phyloP scores from a whole-genome alignment of 2,797 vertebrate species.

The Muraenolepis orangiensis region DNA sequence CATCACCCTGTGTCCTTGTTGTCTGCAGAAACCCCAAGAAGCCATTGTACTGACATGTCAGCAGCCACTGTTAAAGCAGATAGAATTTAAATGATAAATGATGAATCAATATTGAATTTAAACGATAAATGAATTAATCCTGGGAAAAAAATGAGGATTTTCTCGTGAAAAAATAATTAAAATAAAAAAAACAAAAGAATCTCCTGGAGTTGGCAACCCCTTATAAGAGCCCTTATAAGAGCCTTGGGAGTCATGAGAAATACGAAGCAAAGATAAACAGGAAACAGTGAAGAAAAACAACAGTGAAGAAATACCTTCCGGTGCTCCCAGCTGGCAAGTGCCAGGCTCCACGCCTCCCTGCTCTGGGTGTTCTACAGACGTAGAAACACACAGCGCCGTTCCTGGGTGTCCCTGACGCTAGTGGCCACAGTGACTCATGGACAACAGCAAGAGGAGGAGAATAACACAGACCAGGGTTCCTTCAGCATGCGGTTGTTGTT shows the following conservation, averaged over 20 bases:
- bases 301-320: background rate
- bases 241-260: background rate
- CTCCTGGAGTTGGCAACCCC: background rate
- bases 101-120: background rate
- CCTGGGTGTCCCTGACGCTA: slow-evolving; percentile 15
- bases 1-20: too few species aligned
- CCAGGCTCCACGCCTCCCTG: background rate
- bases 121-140: background rate
- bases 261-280: too few species aligned
- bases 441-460: background rate
- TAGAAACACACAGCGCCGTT: background rate
- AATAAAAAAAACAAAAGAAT: background rate
- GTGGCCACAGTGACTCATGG: slow-evolving; percentile 13
- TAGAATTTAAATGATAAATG: too few species aligned
- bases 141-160: background rate
- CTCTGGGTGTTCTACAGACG: slow-evolving; percentile 10
- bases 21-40: too few species aligned
- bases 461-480: background rate
- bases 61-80: too few species aligned
- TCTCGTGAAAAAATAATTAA: background rate
- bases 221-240: background rate
- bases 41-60: too few species aligned
- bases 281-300: background rate
- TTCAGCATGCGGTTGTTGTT: background rate
- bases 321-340: background rate